These are phyloP conservation scores for Myathropa florea DNA, from an alignment of 2,888 invertebrate genomes.

Conservation along the genomic window DNA sequence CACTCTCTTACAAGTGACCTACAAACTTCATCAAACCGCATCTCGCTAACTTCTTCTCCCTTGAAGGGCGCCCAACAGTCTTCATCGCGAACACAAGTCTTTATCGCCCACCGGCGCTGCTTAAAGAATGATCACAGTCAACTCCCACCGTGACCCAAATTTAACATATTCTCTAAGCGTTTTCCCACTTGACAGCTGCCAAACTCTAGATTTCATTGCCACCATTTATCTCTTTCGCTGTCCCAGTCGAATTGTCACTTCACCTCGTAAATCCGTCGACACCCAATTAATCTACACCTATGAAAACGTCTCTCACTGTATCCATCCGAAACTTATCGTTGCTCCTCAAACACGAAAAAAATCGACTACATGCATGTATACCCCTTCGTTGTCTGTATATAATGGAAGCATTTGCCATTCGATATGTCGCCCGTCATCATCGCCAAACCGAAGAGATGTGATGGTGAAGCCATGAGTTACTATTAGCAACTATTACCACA, in stretches of 20 bases:
- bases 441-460: neutral
- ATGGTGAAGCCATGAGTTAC: constrained; percentile 18
- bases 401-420: neutral
- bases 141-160: neutral
- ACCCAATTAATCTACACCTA: neutral
- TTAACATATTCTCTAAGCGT: neutral
- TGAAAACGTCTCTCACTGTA: neutral
- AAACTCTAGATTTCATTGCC: neutral
- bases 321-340: neutral
- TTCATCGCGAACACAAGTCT: neutral
- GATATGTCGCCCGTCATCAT: constrained; percentile 27
- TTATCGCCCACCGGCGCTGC: neutral
- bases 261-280: neutral
- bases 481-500: constrained; percentile 65
- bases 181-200: neutral
- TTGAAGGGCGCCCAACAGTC: too few relatives aligned
- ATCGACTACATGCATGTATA: neutral
- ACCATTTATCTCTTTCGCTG: neutral
- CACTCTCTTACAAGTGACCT: too few relatives aligned
- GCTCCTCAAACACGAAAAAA: neutral
- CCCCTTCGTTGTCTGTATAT: neutral
- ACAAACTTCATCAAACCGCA: too few relatives aligned
- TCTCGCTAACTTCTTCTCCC: too few relatives aligned
- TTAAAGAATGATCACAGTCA: neutral
- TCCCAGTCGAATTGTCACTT: constrained; percentile 16